phyloP scores from a whole-genome alignment of 2,113 vertebrate species.

The Nyctibius bracteatus region DNA sequence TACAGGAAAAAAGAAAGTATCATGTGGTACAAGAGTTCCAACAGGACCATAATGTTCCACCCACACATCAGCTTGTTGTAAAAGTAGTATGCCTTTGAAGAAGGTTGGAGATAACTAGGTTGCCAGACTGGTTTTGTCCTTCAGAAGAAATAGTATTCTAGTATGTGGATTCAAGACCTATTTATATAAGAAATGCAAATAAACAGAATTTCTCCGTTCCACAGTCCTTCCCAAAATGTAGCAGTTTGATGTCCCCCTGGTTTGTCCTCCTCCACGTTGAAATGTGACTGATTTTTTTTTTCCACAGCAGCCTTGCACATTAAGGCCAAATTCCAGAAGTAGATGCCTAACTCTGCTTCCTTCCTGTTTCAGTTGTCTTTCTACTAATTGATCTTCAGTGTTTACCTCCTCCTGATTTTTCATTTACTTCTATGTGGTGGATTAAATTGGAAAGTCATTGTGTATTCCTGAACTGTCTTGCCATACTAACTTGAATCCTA shows the following conservation, averaged over 20 bases:
- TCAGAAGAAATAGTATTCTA: background rate
- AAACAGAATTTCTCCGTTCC: background rate
- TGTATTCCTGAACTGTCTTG: background rate
- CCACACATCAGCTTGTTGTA: background rate
- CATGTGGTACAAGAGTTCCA: background rate
- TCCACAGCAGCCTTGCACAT: background rate
- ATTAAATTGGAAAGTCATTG: background rate
- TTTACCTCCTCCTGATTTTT: background rate
- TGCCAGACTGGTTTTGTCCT: constrained; percentile 19
- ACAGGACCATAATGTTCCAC: background rate
- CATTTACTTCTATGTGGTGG: background rate
- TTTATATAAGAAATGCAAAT: background rate
- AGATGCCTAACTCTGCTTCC: background rate
- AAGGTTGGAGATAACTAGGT: background rate
- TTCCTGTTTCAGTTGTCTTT: background rate
- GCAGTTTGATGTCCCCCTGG: background rate
- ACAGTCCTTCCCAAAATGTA: background rate
- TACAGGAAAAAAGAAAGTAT: background rate
- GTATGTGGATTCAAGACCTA: background rate
- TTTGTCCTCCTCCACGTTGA: background rate
- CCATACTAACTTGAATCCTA: background rate
- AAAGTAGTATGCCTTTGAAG: background rate
- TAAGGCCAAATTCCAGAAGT: background rate
- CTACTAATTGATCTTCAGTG: background rate
- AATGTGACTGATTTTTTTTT: background rate